Base-by-base conservation (phyloP, 2,113 vertebrate species). In the Camelus bactrianus region DNA sequence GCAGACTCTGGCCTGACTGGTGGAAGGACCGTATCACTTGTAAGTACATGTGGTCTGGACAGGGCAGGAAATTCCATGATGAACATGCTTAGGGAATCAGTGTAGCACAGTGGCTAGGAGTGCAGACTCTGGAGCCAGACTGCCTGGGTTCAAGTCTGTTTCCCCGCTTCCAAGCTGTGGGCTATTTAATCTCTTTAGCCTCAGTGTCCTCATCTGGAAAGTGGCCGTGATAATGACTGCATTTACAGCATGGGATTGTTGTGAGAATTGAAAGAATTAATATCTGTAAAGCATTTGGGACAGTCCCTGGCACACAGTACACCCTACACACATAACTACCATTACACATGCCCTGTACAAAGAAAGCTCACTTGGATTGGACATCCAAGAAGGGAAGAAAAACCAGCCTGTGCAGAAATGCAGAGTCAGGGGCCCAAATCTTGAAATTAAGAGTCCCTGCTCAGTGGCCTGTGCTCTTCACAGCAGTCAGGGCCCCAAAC, bases 11-110 rank as follows among this genome's bases (percentile, higher is more conserved):
- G 50, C 12, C 7, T 17, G 22, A 35, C 0, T 3, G 30, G 72
- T 1, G 56, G 46, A 58, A 89, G 64, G n/a, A 16, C 2, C 1
- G 0, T 0, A 24, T 5, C 38, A 10, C 11, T 30, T 3, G 0
- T 3, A 58, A 5, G 32, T 9, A 20, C 42, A 8, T 0, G 7
- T 1, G 65, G 17, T 54, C 30, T 14, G 64, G 42, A 30, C 5
- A 1, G 12, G 56, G 76, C 12, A 30, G 26, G 65, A 24, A 22
- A 38, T 35, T 30, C 48, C 48, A 16, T 2, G 4, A 17, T 24
- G 35, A 26, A 17, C 28, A 19, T 5, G 10, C 22, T 14, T 1
- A 17, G 22, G 15, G 30, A 22, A 28, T 32, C 28, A 22, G 48
- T 17, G 8, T 10, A 32, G 60, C 0, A 1, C 9, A 12, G 65